Evolutionary conservation across 2,113 vertebrate species (phyloP), one percentile per base, ranked within the genome.

Genomic region (Pithys albifrons): DNA sequence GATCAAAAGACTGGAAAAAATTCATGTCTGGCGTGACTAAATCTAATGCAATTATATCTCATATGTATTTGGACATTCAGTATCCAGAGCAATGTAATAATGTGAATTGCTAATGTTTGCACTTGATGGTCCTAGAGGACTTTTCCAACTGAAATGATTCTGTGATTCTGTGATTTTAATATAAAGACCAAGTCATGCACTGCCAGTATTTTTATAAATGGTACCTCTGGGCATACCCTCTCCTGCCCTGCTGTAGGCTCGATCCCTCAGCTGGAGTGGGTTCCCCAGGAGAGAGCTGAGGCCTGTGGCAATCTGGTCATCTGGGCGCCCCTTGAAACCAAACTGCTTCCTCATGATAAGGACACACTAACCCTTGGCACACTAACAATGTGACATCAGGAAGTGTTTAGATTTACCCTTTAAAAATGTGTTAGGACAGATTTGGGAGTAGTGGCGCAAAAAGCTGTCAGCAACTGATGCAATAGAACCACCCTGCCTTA

Each of bases 321-420:
- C 89, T 79, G 54, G 84, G 62, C 35, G 0, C 62, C 14, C 41
- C 58, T 76, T 52, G 39, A 69, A 95, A 65, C 37, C 49, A 66
- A 37, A 79, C 78, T 94, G 91, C 64, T 96, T 96, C 90, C 91
- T 96, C 51, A 49, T 0, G 91, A 96, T 94, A 94, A 88, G 75
- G 43, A 93, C 54, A 55, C 41, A 22, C 58, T 49, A 76, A 58
- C 25, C 57, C 81, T 59, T 61, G n/a, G 33, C 76, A 86, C 35
- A 15, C n/a, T 62, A 78, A 54, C 39, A 64, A 41, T 0, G 0
- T 78, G 70, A 45, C 2, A 3, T 71, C 52, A 88, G 88, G 78
- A 96, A 93, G 83, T 5, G 9, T 96, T 94, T 94, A 96, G 93
- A 96, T 95, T 96, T 95, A 92, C 65, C 13, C 46, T 77, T 72